A percentile compares a stretch with the other conserved stretches of the same genome.
Conservation (phyloP, 2,888 invertebrate species). For the Tipula helvola region DNA sequence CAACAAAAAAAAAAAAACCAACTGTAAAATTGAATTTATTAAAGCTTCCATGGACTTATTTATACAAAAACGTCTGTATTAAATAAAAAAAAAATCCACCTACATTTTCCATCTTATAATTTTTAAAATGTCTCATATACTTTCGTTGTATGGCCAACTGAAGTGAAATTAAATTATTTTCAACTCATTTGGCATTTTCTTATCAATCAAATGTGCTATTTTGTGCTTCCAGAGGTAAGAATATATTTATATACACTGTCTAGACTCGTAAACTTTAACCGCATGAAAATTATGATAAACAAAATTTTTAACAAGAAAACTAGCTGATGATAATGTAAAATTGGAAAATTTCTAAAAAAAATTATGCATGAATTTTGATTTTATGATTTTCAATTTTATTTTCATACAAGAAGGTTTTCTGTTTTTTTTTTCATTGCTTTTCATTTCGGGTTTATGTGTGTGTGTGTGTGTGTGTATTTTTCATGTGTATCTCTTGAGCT, state of each 20-base stretch:
- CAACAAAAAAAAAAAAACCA: background rate
- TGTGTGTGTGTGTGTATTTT: background rate
- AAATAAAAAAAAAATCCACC: background rate
- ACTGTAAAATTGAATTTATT: background rate
- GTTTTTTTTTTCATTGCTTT: background rate
- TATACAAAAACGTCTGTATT: no score
- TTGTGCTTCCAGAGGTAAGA: background rate
- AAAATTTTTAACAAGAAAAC: background rate
- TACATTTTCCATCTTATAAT: background rate
- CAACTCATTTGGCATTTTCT: background rate
- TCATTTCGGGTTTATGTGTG: background rate
- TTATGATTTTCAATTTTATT: background rate
- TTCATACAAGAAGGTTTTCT: background rate
- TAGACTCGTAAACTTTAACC: background rate
- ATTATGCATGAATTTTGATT: background rate
- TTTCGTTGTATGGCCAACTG: background rate
- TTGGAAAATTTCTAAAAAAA: background rate
- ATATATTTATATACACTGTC: background rate
- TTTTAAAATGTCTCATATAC: background rate
- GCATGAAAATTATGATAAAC: background rate
- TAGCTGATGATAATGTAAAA: background rate
- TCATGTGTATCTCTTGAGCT: background rate
- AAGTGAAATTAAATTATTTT: background rate
- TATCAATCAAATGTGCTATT: background rate
- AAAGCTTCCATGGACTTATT: background rate